These are phyloP conservation scores for Corythornis vintsioides DNA, from an alignment of 2,113 vertebrate genomes.

Conservation along the genomic window DNA sequence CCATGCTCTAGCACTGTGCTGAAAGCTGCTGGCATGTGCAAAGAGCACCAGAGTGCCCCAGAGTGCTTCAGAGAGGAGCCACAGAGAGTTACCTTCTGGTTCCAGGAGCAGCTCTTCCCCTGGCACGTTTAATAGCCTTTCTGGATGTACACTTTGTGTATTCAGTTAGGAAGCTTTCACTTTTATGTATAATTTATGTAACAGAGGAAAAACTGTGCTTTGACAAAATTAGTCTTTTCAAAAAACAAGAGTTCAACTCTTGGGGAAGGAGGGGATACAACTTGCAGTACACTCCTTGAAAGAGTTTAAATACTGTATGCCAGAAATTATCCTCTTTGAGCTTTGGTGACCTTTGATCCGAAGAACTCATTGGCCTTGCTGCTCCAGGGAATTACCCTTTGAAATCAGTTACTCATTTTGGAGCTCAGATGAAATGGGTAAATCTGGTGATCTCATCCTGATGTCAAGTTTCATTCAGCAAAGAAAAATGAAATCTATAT, in stretches of 20 bases:
- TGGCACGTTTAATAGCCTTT: background rate
- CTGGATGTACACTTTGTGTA: background rate
- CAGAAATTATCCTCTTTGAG: constrained; percentile 62
- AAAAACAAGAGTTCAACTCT: constrained; percentile 42
- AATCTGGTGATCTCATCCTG: constrained; percentile 64
- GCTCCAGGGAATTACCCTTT: constrained; percentile 57
- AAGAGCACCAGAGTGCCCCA: background rate
- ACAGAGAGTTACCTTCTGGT: background rate
- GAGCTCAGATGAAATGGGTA: constrained; percentile 41
- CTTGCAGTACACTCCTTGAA: constrained; percentile 45
- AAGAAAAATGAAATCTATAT: constrained; percentile 29
- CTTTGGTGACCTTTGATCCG: constrained; percentile 53
- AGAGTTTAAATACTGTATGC: constrained; percentile 58
- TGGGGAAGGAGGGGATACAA: constrained; percentile 39
- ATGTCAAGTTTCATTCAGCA: constrained; percentile 57
- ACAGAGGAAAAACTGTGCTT: constrained; percentile 9
- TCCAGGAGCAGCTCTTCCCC: background rate
- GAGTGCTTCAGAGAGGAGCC: background rate
- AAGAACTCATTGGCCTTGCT: constrained; percentile 51
- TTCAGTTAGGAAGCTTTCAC: constrained; percentile 25
- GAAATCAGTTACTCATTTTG: constrained; percentile 60
- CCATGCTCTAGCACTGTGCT: fast-evolving
- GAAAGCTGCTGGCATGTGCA: background rate
- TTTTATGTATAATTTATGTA: constrained; percentile 55
- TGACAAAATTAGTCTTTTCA: constrained; percentile 58